Percentiles rank a stretch among this genome's conserved stretches.
Evolutionary conservation across 1,140 invertebrate genomes (phyloP).

Genomic region (Eupristina koningsbergeri): DNA sequence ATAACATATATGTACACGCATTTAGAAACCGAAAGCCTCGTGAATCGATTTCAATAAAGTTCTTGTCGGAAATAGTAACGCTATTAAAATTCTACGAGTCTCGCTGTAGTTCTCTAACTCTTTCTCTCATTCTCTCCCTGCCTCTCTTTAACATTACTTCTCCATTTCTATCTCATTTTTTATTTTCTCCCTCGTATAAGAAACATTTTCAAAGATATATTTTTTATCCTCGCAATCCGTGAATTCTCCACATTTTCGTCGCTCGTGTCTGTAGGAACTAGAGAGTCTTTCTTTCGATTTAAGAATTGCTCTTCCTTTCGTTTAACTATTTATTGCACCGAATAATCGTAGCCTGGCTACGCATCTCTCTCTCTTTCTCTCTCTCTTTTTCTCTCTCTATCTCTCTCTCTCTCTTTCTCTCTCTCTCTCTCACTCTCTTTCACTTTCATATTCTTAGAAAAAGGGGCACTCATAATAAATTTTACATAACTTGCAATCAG

Average conservation of each 20-base stretch:
- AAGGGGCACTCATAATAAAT: slow-evolving; percentile 7
- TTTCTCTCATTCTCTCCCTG: slow-evolving; percentile 25
- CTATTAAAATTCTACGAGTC: slow-evolving; percentile 65
- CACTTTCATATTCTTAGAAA: background rate
- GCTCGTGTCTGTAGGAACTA: slow-evolving; percentile 59
- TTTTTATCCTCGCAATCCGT: background rate
- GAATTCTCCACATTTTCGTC: background rate
- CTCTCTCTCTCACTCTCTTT: too few species aligned
- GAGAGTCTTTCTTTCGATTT: slow-evolving; percentile 57
- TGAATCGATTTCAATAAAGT: slow-evolving; percentile 31
- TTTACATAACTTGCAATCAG: slow-evolving; percentile 27
- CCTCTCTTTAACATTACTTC: slow-evolving; percentile 25
- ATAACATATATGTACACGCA: slow-evolving; percentile 58
- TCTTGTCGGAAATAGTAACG: slow-evolving; percentile 64
- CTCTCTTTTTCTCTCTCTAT: too few species aligned
- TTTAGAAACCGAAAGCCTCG: slow-evolving; percentile 52
- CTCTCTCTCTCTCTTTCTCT: background rate
- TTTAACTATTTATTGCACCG: slow-evolving; percentile 62
- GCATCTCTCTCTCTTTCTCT: background rate
- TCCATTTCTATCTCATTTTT: background rate
- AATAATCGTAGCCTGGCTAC: slow-evolving; percentile 51
- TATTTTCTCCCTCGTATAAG: background rate
- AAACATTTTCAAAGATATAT: background rate
- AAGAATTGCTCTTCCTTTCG: slow-evolving; percentile 50
- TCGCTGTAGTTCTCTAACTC: slow-evolving; percentile 39